phyloP scores from a whole-genome alignment of 2,797 vertebrate genomes.

The Myotis pilosus region DNA sequence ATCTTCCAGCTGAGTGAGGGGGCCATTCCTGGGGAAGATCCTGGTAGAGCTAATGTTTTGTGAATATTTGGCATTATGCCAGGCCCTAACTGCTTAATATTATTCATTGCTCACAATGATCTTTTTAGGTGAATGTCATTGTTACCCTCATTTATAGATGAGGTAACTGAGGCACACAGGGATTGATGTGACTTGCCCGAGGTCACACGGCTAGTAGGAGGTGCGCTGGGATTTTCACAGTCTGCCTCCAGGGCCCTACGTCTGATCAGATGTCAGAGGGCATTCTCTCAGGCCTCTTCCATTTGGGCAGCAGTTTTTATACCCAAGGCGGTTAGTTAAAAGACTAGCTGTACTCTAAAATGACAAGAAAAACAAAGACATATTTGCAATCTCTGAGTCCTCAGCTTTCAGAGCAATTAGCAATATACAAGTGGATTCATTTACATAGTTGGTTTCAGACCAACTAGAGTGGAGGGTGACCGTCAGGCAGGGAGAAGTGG shows the following conservation, averaged over 20 bases:
- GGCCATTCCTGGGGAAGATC: background rate
- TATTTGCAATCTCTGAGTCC: slow-evolving; percentile 29
- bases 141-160: background rate
- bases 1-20: background rate
- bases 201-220: background rate
- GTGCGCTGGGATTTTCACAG: background rate
- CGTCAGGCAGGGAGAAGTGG: background rate
- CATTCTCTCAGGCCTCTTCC: background rate
- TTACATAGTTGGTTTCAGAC: slow-evolving; percentile 42
- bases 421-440: slow-evolving; percentile 18
- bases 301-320: background rate
- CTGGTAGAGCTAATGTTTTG: background rate
- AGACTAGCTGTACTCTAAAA: slow-evolving; percentile 33
- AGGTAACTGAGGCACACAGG: background rate
- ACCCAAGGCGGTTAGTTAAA: slow-evolving; percentile 14
- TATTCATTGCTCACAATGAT: background rate
- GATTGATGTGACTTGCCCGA: background rate
- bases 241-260: background rate
- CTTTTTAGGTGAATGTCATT: background rate
- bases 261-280: background rate
- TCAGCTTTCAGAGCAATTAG: slow-evolving; percentile 39
- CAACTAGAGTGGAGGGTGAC: background rate
- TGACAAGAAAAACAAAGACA: slow-evolving; percentile 41
- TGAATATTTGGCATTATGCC: background rate
- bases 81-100: background rate